These are phyloP conservation scores for Galendromus occidentalis DNA, from an alignment of 1,140 invertebrate genomes.

Conservation along the genomic window DNA sequence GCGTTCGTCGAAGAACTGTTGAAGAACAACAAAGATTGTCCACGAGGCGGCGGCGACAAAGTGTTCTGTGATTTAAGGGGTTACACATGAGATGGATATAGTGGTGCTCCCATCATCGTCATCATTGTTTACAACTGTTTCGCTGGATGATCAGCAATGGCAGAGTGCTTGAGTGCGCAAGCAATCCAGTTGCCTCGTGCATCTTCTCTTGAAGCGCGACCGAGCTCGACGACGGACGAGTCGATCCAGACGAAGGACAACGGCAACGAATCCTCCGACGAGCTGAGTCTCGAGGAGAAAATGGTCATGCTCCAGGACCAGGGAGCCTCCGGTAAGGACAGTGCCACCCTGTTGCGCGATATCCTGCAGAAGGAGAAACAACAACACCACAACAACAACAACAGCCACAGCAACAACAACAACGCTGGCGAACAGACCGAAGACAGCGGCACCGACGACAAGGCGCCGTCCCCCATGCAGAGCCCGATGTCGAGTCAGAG, in stretches of 20 bases:
- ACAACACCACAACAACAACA: not conserved
- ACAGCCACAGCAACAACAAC: not conserved
- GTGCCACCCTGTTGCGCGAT: conserved; percentile 29
- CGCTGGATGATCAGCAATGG: not conserved
- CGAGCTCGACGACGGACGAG: not conserved
- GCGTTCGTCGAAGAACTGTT: no score
- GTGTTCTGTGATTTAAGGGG: no score
- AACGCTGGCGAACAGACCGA: conserved; percentile 11
- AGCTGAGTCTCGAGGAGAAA: not conserved
- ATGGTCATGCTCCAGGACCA: conserved; percentile 2
- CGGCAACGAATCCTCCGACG: not conserved
- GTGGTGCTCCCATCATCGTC: not conserved
- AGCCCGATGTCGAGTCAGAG: conserved; percentile 34
- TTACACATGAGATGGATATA: no score
- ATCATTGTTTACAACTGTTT: not conserved
- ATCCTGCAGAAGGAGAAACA: conserved; percentile 28
- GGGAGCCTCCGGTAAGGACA: conserved; percentile 19
- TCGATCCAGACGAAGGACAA: not conserved
- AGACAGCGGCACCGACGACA: conserved; percentile 11
- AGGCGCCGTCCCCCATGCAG: conserved; percentile 23
- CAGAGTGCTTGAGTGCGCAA: not conserved
- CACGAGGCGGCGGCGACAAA: no score
- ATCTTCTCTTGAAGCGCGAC: not conserved
- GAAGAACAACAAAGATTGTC: no score
- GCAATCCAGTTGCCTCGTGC: not conserved